Evolutionary conservation across 2,888 invertebrate species (phyloP).

Genomic region (Dasypogon diadema): DNA sequence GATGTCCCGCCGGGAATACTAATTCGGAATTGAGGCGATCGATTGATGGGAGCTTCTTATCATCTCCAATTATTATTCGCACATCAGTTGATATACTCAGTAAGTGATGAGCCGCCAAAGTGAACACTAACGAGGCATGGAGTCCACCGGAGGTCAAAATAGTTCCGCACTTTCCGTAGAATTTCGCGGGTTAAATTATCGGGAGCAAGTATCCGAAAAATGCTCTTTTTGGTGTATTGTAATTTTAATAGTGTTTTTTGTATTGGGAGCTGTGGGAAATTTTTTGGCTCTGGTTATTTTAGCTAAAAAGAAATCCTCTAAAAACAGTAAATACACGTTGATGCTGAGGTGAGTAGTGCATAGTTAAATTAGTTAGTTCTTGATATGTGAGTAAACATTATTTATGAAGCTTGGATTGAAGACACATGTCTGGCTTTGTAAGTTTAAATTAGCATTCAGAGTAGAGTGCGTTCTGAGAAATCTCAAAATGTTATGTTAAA

Average conservation of each 20-base stretch:
- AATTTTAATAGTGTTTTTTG: conserved; percentile 70
- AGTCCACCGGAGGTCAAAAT: conserved; percentile 31
- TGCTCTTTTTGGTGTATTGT: conserved; percentile 12
- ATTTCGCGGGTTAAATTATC: not conserved
- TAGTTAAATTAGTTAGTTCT: not conserved
- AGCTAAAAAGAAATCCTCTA: conserved; percentile 76
- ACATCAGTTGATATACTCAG: conserved; percentile 29
- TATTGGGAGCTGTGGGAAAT: conserved; percentile 80
- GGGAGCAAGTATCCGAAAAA: conserved; percentile 6
- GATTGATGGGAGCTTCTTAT: conserved; percentile 49
- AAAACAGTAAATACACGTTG: conserved; percentile 84
- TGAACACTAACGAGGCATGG: conserved; percentile 40
- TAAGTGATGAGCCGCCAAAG: conserved; percentile 35
- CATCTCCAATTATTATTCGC: conserved; percentile 42
- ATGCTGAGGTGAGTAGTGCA: conserved; percentile 70
- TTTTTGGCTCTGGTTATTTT: conserved; percentile 81
- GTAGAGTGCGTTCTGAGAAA: too few relatives aligned
- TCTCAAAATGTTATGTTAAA: too few relatives aligned
- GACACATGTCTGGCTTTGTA: too few relatives aligned
- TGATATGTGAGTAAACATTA: too few relatives aligned
- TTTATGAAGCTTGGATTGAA: too few relatives aligned
- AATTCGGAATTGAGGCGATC: conserved; percentile 50
- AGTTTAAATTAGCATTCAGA: too few relatives aligned
- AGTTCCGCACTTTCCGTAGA: conserved; percentile 1
- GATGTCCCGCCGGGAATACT: conserved; percentile 43